Percentiles rank a stretch among this genome's conserved stretches.
phyloP scores from a whole-genome alignment of 64 coral and sea anemone species.

The Stichodactyla helianthus region DNA sequence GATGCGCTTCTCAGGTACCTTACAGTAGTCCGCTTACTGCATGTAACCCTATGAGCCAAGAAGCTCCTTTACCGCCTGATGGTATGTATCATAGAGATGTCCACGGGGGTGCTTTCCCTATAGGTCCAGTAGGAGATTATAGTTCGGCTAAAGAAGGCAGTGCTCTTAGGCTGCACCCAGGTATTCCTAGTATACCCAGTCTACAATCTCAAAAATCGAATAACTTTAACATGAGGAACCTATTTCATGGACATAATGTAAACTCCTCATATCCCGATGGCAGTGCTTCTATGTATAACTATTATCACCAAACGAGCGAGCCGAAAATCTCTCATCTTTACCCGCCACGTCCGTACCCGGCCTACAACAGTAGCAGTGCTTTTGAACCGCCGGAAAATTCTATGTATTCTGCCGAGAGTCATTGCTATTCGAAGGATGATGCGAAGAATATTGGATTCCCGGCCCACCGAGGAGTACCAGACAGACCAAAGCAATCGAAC shows the following conservation, averaged over 20 bases:
- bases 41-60: constrained; percentile 17
- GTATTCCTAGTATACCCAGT: not conserved
- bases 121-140: not conserved
- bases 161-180: constrained; percentile 5
- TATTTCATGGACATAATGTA: constrained; percentile 3
- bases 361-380: not conserved
- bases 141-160: constrained; percentile 4
- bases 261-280: not conserved
- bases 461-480: constrained; percentile 50
- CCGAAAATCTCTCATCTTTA: constrained; percentile 18
- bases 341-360: constrained; percentile 35
- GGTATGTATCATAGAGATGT: not conserved
- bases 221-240: constrained; percentile 7
- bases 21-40: not conserved
- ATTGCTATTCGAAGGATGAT: constrained; percentile 36
- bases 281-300: constrained; percentile 1
- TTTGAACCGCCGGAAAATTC: not conserved
- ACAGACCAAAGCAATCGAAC: constrained; percentile 42
- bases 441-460: constrained; percentile 44
- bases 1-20: not conserved
- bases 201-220: constrained; percentile 12
- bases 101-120: not conserved
- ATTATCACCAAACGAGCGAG: not conserved
- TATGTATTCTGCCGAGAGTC: not conserved
- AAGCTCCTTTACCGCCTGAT: not conserved